Conservation (phyloP, 2,888 invertebrate species). For the Acrobasis suavella region DNA sequence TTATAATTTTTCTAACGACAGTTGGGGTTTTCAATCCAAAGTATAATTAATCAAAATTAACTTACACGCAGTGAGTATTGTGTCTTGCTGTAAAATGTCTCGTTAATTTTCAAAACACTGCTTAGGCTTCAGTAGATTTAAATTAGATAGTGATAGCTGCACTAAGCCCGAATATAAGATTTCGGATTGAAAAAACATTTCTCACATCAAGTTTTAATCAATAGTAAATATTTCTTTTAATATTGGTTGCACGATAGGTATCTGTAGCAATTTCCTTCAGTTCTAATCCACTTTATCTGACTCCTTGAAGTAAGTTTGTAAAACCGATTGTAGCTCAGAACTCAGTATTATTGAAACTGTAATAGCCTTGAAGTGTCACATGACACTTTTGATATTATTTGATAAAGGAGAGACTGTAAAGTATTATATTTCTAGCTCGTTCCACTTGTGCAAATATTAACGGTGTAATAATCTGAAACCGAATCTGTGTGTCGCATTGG, state of each 20-base stretch:
- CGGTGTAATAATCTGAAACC: slow-evolving; percentile 18
- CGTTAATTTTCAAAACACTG: too few relatives aligned
- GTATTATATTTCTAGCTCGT: slow-evolving; percentile 41
- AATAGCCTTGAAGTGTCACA: slow-evolving; percentile 55
- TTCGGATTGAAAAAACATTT: too few relatives aligned
- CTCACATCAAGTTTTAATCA: too few relatives aligned
- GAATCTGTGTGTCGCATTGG: background rate
- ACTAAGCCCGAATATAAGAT: too few relatives aligned
- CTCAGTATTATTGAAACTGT: slow-evolving; percentile 39
- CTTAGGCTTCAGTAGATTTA: too few relatives aligned
- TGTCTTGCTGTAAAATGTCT: too few relatives aligned
- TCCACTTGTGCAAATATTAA: slow-evolving; percentile 33
- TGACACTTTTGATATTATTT: slow-evolving; percentile 45
- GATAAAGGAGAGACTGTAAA: slow-evolving; percentile 44
- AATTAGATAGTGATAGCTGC: too few relatives aligned
- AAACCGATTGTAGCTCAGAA: slow-evolving; percentile 27
- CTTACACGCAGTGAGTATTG: too few relatives aligned
- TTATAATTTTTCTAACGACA: background rate
- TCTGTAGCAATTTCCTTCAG: too few relatives aligned
- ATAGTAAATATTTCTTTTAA: too few relatives aligned
- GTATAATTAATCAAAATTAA: too few relatives aligned
- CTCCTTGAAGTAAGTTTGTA: background rate
- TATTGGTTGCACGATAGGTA: too few relatives aligned
- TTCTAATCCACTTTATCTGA: background rate
- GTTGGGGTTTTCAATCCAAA: background rate